Conservation (phyloP, 2,888 invertebrate genomes). For the Stenodema calcarata region DNA sequence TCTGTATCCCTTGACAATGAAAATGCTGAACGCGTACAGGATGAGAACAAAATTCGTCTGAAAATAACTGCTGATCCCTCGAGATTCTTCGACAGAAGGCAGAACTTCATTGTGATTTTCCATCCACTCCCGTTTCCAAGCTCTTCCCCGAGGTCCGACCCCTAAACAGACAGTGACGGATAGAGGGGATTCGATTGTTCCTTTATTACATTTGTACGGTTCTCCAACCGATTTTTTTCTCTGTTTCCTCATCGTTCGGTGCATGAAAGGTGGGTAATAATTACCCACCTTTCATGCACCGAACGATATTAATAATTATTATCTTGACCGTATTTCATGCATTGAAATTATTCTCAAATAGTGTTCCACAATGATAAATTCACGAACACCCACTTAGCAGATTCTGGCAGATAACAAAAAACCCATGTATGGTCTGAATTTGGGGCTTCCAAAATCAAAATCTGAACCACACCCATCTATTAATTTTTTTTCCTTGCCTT, state of each 20-base stretch:
- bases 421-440: too few relatives aligned
- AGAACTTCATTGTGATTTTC: constrained; percentile 14
- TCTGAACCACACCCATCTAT: too few relatives aligned
- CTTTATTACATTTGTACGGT: constrained; percentile 32
- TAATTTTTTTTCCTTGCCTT: too few relatives aligned
- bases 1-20: not conserved
- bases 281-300: too few relatives aligned
- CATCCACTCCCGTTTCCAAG: constrained; percentile 10
- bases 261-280: not conserved
- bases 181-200: constrained; percentile 31
- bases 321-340: too few relatives aligned
- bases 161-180: constrained; percentile 31
- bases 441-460: too few relatives aligned
- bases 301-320: too few relatives aligned
- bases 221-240: not conserved
- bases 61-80: not conserved
- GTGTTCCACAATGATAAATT: too few relatives aligned
- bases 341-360: too few relatives aligned
- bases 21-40: not conserved
- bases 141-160: constrained; percentile 17
- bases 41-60: not conserved
- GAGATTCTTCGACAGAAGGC: not conserved
- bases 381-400: too few relatives aligned
- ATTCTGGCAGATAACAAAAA: too few relatives aligned
- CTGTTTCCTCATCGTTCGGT: not conserved